A percentile compares a stretch with the other conserved stretches of the same genome.
Evolutionary conservation across 1,140 invertebrate genomes (phyloP).

Genomic region (Nephila pilipes): DNA sequence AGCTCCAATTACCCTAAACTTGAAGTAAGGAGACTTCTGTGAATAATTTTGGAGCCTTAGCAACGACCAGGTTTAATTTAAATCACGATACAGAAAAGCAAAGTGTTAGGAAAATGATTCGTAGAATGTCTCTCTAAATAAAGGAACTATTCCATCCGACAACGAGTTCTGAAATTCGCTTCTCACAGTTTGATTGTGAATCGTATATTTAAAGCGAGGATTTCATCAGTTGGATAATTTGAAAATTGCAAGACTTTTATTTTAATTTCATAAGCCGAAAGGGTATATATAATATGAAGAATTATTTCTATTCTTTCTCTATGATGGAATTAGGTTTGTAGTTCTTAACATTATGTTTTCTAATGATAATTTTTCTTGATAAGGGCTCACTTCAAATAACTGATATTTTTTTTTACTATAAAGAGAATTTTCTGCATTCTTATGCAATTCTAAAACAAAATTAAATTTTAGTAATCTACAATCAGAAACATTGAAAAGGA

Average conservation of each 20-base stretch:
- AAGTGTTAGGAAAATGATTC: background rate
- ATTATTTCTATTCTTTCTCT: too few relatives aligned
- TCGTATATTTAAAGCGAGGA: background rate
- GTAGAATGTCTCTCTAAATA: background rate
- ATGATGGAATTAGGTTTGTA: too few relatives aligned
- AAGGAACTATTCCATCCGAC: background rate
- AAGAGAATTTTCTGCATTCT: too few relatives aligned
- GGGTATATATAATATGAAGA: too few relatives aligned
- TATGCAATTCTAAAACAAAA: too few relatives aligned
- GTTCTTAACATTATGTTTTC: too few relatives aligned
- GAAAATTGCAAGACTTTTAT: background rate
- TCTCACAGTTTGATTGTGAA: background rate
- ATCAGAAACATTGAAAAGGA: too few relatives aligned
- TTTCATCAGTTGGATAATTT: background rate
- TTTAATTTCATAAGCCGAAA: background rate
- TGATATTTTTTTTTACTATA: too few relatives aligned
- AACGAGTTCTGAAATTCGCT: background rate
- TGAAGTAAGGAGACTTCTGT: background rate
- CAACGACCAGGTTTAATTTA: background rate
- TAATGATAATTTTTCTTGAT: too few relatives aligned
- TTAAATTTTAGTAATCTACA: too few relatives aligned
- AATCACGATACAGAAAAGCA: background rate
- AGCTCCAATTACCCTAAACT: background rate
- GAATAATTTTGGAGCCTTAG: background rate
- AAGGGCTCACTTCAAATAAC: too few relatives aligned